Evolutionary conservation across 1,140 invertebrate genomes (phyloP), one percentile per base, ranked within the genome.

Genomic region (Drosophila sechellia): DNA sequence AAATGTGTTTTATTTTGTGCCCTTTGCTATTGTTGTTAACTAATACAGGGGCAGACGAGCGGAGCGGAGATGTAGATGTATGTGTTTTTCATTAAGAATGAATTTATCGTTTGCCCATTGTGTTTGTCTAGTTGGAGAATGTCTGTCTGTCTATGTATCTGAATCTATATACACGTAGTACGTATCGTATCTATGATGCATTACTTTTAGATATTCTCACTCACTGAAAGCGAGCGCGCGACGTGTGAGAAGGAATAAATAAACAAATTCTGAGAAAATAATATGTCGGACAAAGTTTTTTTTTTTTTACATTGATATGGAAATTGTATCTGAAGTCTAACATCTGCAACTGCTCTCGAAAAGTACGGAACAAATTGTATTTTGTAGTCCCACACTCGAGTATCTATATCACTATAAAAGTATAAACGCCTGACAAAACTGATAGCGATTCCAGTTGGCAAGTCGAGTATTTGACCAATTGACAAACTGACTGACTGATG

Each of bases 31-130:
- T 74, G 50, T 72, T 69, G 50, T 72, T 72, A 46, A 45, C 50
- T 43, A 73, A 72, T 60, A 74, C 69, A 55, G 13, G 49, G 22
- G 15, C 63, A 15, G 2, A 40, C 39, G 15, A 17, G n/a, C 6
- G 42, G 40, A 22, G 20, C 20, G 20, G 20, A 43, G 15, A 53
- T 63, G 45, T 37, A 63, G 34, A 34, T 34, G 31, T 40, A 34
- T 55, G 40, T 61, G 76, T 61, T 79, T 74, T 85, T 84, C 66
- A 79, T 87, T 89, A 87, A 87, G 84, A 87, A 87, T 84, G 76
- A 87, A 89, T 85, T 63, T 52, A 79, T 79, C 60, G 49, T 48
- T 53, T 45, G 69, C 22, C 68, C 27, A 50, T 42, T 58, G 49
- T 61, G 50, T 64, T 61, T 64, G 54, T 57, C 50, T 75, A 37